phyloP scores from a whole-genome alignment of 2,113 vertebrate species.

The Calidris pygmaea region DNA sequence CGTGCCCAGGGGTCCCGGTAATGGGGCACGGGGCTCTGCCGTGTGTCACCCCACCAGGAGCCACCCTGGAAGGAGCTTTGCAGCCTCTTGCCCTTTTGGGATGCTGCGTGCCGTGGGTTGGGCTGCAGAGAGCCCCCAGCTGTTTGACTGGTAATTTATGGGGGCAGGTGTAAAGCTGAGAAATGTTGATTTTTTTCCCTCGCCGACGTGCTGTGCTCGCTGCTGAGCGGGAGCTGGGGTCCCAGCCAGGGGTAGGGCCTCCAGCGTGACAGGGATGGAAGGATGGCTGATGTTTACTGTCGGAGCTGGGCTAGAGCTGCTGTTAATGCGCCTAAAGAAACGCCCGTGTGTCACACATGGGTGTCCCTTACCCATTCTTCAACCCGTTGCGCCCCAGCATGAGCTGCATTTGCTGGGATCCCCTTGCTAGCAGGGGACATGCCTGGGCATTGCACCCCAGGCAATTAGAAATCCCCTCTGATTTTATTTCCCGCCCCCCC shows the following conservation, averaged over 20 bases:
- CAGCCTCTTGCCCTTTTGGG: neutral
- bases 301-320: neutral
- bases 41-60: neutral
- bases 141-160: constrained; percentile 45
- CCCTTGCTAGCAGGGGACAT: neutral
- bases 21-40: fast-evolving
- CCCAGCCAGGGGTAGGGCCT: neutral
- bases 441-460: neutral
- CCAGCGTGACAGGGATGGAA: neutral
- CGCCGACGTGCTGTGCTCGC: neutral
- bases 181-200: constrained; percentile 14
- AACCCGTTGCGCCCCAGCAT: fast-evolving
- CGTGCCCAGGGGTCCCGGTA: fast-evolving
- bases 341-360: neutral
- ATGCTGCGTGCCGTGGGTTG: neutral
- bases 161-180: constrained; percentile 41
- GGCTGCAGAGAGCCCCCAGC: neutral
- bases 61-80: neutral
- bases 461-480: neutral
- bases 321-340: neutral
- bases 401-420: neutral
- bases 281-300: neutral
- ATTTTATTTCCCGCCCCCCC: neutral
- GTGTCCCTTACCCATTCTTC: neutral
- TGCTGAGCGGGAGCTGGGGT: neutral